Evolutionary conservation across 2,113 vertebrate species (phyloP).

Genomic region (Narcine bancroftii): DNA sequence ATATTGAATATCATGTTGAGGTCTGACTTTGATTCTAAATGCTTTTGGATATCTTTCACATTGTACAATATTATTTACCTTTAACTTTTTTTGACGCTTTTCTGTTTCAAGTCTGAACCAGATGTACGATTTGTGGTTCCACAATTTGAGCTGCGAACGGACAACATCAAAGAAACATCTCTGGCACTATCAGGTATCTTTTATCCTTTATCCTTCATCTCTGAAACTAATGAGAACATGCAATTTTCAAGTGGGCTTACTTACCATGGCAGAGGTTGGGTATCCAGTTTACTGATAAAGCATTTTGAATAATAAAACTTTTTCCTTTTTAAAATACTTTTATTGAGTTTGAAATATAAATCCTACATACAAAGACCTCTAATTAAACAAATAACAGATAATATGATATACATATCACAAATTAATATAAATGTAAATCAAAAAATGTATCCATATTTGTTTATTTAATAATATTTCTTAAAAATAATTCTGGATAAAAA

Average conservation of each 20-base stretch:
- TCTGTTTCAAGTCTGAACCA: conserved; percentile 69
- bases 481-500: too few species aligned
- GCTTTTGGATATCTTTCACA: not conserved
- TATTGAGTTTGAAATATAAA: too few species aligned
- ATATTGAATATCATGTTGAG: not conserved
- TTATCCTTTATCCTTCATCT: conserved; percentile 39
- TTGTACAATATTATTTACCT: not conserved
- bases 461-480: too few species aligned
- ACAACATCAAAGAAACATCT: conserved; percentile 56
- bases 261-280: not conserved
- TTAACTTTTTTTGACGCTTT: not conserved
- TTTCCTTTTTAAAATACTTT: too few species aligned
- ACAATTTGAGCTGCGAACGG: conserved; percentile 62
- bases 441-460: too few species aligned
- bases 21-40: not conserved
- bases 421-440: too few species aligned
- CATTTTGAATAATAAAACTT: too few species aligned
- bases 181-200: conserved; percentile 64
- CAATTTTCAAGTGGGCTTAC: not conserved
- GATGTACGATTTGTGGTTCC: conserved; percentile 71
- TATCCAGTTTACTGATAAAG: not conserved
- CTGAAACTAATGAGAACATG: not conserved
- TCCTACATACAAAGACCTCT: too few species aligned
- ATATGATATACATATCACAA: too few species aligned
- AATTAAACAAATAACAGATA: too few species aligned